phyloP scores from a whole-genome alignment of 1,140 invertebrate genomes.

The Nymphalis io region DNA sequence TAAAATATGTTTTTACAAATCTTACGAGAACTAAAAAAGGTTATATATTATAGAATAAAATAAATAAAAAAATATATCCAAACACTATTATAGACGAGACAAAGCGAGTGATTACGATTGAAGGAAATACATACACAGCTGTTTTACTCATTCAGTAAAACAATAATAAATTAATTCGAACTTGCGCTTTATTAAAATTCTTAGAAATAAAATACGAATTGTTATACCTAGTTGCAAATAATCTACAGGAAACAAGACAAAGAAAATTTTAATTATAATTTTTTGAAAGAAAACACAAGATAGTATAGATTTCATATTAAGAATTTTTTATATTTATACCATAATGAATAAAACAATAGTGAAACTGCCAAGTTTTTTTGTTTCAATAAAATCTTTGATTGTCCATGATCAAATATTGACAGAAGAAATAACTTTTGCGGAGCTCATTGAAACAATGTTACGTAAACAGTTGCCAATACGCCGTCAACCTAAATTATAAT shows the following conservation, averaged over 20 bases:
- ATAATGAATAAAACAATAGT: not conserved
- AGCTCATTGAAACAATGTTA: not conserved
- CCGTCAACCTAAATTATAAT: not conserved
- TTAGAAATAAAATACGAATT: not conserved
- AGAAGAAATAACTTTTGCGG: not conserved
- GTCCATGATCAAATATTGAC: not conserved
- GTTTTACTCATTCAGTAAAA: conserved; percentile 32
- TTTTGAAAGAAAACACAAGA: no score
- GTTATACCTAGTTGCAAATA: not conserved
- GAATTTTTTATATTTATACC: no score
- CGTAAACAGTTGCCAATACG: conserved; percentile 2
- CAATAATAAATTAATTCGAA: conserved; percentile 20
- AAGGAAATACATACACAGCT: conserved; percentile 53
- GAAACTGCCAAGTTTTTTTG: not conserved
- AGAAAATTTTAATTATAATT: not conserved
- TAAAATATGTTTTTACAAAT: no score
- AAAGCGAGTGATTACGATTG: conserved; percentile 48
- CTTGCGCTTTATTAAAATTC: conserved; percentile 12
- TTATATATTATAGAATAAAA: conserved; percentile 4
- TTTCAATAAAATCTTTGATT: not conserved
- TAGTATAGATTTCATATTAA: no score
- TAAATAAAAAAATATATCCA: conserved; percentile 8
- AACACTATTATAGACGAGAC: conserved; percentile 40
- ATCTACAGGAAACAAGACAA: not conserved
- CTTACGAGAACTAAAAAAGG: not conserved